Conservation (phyloP, 2,113 vertebrate species). For the Corythoichthys haematopterus region DNA sequence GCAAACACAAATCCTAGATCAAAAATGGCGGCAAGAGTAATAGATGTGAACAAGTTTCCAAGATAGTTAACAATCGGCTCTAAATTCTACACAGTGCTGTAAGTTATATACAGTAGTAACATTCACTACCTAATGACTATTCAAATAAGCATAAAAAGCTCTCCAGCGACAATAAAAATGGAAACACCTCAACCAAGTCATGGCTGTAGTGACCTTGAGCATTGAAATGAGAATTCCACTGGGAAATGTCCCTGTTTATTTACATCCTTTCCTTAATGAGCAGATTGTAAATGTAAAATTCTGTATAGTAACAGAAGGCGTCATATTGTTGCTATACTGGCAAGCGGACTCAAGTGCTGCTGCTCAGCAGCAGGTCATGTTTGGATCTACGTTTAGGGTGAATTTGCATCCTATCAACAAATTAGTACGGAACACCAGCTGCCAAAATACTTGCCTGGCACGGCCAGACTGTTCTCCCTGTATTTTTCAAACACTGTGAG, state of each 20-base stretch:
- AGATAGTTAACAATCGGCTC: no score
- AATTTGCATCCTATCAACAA: slow-evolving; percentile 1
- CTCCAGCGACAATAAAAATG: slow-evolving; percentile 7
- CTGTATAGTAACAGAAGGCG: not conserved
- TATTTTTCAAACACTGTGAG: no score
- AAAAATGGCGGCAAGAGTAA: not conserved
- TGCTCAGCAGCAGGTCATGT: not conserved
- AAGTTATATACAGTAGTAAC: not conserved
- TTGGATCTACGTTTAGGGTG: not conserved
- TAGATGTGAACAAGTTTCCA: no score
- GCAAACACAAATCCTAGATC: slow-evolving; percentile 13
- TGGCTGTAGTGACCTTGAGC: slow-evolving; percentile 23
- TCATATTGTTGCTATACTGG: not conserved
- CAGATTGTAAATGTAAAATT: not conserved
- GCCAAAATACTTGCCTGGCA: not conserved
- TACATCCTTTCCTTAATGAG: not conserved
- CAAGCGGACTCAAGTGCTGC: not conserved
- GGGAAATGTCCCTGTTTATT: not conserved
- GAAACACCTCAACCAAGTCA: slow-evolving; percentile 2
- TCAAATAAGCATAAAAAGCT: slow-evolving; percentile 17
- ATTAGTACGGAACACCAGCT: not conserved
- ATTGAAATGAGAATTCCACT: slow-evolving; percentile 17
- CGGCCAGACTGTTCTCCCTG: no score
- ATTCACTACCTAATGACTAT: slow-evolving; percentile 3
- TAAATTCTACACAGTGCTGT: not conserved